These are phyloP conservation scores for Drosophila mojavensis DNA, from an alignment of 1,140 invertebrate genomes.

Conservation along the genomic window DNA sequence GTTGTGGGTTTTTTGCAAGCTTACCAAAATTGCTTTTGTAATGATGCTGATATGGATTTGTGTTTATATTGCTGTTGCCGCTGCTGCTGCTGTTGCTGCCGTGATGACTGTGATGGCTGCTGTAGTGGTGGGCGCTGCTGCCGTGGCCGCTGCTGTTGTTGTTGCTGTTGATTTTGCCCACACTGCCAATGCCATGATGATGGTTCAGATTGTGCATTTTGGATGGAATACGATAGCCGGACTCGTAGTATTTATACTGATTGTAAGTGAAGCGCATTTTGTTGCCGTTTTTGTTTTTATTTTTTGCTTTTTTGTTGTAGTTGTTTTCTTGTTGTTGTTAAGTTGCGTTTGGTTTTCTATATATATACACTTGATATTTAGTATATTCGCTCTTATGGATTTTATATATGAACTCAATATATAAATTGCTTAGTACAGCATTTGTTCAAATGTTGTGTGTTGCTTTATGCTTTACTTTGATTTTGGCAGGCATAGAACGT, in stretches of 20 bases:
- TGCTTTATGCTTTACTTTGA: neutral
- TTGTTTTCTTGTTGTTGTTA: slow-evolving; percentile 18
- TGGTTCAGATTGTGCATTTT: slow-evolving; percentile 77
- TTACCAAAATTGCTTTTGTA: slow-evolving; percentile 83
- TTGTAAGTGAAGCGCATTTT: slow-evolving; percentile 83
- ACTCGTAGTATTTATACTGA: slow-evolving; percentile 83
- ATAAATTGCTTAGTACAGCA: neutral
- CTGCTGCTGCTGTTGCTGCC: slow-evolving; percentile 47
- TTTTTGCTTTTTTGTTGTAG: no score
- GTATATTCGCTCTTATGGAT: slow-evolving; percentile 40
- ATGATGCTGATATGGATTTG: slow-evolving; percentile 74
- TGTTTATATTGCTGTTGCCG: slow-evolving; percentile 47
- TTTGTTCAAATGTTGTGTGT: neutral
- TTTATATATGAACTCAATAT: slow-evolving; percentile 17
- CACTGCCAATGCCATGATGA: slow-evolving; percentile 42
- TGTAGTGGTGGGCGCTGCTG: slow-evolving; percentile 27
- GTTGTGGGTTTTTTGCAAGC: neutral
- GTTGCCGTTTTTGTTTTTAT: slow-evolving; percentile 32
- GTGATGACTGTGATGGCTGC: slow-evolving; percentile 32
- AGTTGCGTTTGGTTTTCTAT: no score
- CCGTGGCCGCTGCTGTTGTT: slow-evolving; percentile 28
- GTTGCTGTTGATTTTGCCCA: slow-evolving; percentile 39
- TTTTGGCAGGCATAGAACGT: neutral
- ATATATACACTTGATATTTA: slow-evolving; percentile 25
- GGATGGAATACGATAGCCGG: slow-evolving; percentile 82